Percentiles rank a stretch among this genome's conserved stretches.
These are phyloP conservation scores for Vidua macroura DNA, from an alignment of 2,113 vertebrate species.

Conservation along the genomic window DNA sequence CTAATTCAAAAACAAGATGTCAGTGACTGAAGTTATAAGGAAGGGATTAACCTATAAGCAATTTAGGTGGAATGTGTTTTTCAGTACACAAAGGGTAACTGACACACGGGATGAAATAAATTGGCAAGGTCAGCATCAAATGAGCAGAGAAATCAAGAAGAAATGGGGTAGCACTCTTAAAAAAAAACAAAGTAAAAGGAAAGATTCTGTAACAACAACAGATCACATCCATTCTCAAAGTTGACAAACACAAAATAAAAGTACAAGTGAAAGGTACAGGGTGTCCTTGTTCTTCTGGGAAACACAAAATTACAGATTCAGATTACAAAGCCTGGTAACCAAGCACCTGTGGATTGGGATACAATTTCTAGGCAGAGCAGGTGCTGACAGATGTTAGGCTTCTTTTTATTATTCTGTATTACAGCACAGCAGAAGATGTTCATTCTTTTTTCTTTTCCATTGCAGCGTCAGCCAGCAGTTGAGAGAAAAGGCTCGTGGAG, in stretches of 20 bases:
- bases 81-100: constrained; percentile 39
- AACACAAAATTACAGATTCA: neutral
- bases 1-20: constrained; percentile 71
- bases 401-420: neutral
- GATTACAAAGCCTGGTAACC: neutral
- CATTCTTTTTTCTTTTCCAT: neutral
- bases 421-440: neutral
- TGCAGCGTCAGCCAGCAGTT: neutral
- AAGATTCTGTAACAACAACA: neutral
- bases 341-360: neutral
- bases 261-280: neutral
- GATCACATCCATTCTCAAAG: neutral
- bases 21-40: constrained; percentile 63
- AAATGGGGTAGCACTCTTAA: neutral
- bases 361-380: neutral
- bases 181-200: neutral
- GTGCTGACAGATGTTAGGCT: neutral
- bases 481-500: neutral
- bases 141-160: neutral
- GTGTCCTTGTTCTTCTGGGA: neutral
- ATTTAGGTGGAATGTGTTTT: constrained; percentile 59
- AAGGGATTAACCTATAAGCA: constrained; percentile 68
- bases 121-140: constrained; percentile 62
- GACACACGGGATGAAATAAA: constrained; percentile 56
- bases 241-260: neutral